Evolutionary conservation across 2,888 invertebrate genomes (phyloP).

Genomic region (Odontocerum albicorne): DNA sequence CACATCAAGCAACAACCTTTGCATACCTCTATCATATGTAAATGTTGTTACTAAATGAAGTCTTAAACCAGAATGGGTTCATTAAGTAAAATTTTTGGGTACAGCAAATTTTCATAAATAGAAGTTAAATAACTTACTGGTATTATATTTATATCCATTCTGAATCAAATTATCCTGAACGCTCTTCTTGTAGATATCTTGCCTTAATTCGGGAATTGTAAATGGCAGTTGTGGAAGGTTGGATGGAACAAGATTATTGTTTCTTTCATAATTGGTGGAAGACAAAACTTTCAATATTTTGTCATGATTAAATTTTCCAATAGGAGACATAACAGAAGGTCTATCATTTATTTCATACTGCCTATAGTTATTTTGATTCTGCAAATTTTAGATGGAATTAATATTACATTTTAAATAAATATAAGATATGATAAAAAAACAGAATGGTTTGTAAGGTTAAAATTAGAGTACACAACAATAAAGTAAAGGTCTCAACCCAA

Average conservation of each 20-base stretch:
- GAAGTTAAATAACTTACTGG: too few species aligned
- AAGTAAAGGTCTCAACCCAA: not conserved
- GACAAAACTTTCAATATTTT: conserved; percentile 47
- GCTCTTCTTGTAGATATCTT: conserved; percentile 50
- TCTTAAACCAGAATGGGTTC: too few species aligned
- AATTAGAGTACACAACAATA: not conserved
- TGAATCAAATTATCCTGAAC: conserved; percentile 52
- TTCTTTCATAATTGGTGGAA: conserved; percentile 51
- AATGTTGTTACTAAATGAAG: too few species aligned
- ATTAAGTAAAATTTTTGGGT: too few species aligned
- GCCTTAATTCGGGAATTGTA: conserved; percentile 45
- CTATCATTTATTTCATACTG: conserved; percentile 20
- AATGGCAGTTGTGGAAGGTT: conserved; percentile 42
- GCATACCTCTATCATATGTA: too few species aligned
- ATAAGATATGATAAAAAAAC: too few species aligned
- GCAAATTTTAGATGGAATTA: too few species aligned
- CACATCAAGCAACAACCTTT: too few species aligned
- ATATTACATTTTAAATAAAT: too few species aligned
- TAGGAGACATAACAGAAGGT: conserved; percentile 41
- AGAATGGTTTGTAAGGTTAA: conserved; percentile 9
- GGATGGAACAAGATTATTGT: conserved; percentile 47
- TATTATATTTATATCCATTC: conserved; percentile 37
- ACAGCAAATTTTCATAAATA: too few species aligned
- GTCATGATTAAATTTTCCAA: conserved; percentile 43
- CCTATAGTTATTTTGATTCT: conserved; percentile 28